Percentiles rank a stretch among this genome's conserved stretches.
Conservation (phyloP, 2,888 invertebrate species). For the Tenthredo notha region DNA sequence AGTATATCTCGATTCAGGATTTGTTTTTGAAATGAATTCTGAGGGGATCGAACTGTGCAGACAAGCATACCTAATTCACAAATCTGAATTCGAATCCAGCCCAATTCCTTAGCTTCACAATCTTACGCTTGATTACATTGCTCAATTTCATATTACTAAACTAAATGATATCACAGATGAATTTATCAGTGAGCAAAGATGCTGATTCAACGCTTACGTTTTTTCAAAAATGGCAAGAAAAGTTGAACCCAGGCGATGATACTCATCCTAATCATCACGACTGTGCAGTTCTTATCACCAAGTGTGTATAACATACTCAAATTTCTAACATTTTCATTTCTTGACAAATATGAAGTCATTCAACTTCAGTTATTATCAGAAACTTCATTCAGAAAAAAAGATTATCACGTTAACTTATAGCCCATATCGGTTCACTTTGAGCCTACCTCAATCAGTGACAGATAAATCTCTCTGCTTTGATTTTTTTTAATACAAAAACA, state of each 20-base stretch:
- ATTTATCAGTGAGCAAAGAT: constrained; percentile 76
- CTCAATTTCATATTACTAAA: constrained; percentile 42
- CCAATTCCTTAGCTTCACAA: constrained; percentile 41
- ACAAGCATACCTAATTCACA: not conserved
- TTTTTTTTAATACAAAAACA: not conserved
- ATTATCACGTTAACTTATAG: not conserved
- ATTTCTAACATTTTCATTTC: not conserved
- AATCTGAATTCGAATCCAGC: not conserved
- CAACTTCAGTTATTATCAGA: not conserved
- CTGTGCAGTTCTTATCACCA: constrained; percentile 80
- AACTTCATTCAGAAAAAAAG: not conserved
- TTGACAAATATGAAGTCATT: not conserved
- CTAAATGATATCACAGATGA: constrained; percentile 67
- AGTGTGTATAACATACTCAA: constrained; percentile 70
- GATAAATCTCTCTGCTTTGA: not conserved
- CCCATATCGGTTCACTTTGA: not conserved
- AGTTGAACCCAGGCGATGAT: constrained; percentile 80
- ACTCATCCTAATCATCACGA: constrained; percentile 82
- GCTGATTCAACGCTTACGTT: constrained; percentile 79
- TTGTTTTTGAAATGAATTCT: not conserved
- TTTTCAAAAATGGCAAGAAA: constrained; percentile 81
- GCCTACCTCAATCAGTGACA: not conserved
- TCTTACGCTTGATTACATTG: constrained; percentile 51
- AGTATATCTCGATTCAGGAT: not conserved
- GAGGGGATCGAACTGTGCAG: not conserved